Conservation (phyloP, 2,797 vertebrate genomes). For the Platyrinchus mystaceus region DNA sequence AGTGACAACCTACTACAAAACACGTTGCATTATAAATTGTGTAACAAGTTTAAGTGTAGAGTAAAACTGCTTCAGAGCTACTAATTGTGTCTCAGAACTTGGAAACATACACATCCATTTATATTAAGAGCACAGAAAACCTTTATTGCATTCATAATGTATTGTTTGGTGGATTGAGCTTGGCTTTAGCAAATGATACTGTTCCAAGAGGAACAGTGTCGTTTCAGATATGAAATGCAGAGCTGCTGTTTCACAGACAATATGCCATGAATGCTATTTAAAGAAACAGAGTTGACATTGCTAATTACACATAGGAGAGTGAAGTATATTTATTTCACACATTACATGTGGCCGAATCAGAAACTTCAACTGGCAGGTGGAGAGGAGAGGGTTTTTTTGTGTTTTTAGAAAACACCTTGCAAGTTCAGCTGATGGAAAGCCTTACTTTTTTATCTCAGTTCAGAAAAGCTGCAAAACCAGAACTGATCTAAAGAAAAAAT, state of each 20-base stretch:
- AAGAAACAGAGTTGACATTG: background rate
- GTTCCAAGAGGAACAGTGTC: background rate
- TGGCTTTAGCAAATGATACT: background rate
- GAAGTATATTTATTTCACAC: background rate
- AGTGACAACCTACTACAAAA: background rate
- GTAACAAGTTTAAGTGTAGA: background rate
- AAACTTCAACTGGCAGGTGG: background rate
- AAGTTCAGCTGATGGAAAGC: background rate
- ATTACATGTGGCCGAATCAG: background rate
- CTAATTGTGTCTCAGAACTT: background rate
- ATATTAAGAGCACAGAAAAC: background rate
- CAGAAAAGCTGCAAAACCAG: background rate
- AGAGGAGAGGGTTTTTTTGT: background rate
- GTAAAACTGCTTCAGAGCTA: background rate
- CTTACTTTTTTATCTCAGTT: background rate
- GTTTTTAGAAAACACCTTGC: background rate
- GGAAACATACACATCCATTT: background rate
- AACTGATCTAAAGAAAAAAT: background rate
- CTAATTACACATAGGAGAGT: background rate
- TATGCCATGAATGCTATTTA: background rate
- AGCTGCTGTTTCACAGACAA: background rate
- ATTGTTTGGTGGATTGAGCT: background rate
- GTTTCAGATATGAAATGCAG: background rate
- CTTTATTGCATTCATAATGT: background rate
- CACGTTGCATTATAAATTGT: background rate